Conservation (phyloP, 1,140 invertebrate species). For the Ips typographus region DNA sequence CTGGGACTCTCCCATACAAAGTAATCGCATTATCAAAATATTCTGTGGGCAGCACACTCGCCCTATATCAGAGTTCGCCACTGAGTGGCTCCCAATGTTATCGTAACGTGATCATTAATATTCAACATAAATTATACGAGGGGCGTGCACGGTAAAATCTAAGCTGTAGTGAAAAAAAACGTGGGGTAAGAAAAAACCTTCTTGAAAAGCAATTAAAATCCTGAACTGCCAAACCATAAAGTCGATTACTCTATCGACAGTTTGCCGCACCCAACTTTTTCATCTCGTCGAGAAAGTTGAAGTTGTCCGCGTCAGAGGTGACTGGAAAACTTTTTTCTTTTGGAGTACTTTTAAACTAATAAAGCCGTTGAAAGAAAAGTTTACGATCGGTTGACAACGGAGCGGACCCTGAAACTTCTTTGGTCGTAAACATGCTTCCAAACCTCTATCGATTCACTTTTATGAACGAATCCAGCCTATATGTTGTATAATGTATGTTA, state of each 20-base stretch:
- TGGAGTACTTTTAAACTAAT: constrained; percentile 29
- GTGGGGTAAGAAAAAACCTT: neutral
- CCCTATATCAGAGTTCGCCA: constrained; percentile 12
- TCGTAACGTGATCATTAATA: constrained; percentile 30
- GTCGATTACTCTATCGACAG: too few species aligned
- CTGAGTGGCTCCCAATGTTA: constrained; percentile 21
- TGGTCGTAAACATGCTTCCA: constrained; percentile 9
- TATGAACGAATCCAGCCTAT: neutral
- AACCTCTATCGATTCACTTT: constrained; percentile 18
- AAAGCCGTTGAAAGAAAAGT: constrained; percentile 32
- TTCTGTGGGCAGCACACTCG: constrained; percentile 25
- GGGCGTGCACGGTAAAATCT: neutral
- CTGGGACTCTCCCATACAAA: constrained; percentile 11
- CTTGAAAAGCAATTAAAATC: neutral
- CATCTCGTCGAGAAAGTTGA: neutral
- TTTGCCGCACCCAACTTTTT: too few species aligned
- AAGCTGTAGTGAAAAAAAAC: neutral
- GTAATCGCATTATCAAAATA: constrained; percentile 24
- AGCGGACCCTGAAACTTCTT: constrained; percentile 11
- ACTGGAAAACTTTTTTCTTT: constrained; percentile 13
- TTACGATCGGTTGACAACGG: constrained; percentile 19
- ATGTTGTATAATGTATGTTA: too few species aligned
- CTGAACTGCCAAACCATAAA: too few species aligned
- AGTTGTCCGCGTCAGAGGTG: constrained; percentile 6
- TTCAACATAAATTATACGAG: constrained; percentile 26